These are phyloP conservation scores for Chrysolina americana DNA, from an alignment of 2,888 invertebrate species.

Conservation along the genomic window DNA sequence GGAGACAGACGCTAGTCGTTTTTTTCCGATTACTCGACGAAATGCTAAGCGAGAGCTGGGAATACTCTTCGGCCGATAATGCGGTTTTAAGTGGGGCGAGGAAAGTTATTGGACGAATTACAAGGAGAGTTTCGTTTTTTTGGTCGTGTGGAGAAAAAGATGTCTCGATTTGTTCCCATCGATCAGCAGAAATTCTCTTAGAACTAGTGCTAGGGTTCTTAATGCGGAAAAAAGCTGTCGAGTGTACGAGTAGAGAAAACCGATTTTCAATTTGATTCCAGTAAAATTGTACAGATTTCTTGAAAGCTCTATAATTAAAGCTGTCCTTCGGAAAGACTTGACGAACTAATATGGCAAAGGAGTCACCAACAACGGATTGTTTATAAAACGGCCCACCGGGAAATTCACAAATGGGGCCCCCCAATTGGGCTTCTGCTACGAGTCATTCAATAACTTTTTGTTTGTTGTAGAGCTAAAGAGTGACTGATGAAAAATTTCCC, in stretches of 20 bases:
- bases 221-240: not conserved
- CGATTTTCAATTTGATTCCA: too few relatives aligned
- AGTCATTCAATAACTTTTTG: too few relatives aligned
- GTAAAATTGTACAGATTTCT: too few relatives aligned
- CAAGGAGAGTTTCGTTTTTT: not conserved
- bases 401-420: too few relatives aligned
- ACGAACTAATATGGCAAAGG: too few relatives aligned
- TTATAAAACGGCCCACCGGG: too few relatives aligned
- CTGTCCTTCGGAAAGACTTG: too few relatives aligned
- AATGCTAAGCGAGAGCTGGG: slow-evolving; percentile 36
- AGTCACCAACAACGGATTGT: too few relatives aligned
- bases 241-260: not conserved
- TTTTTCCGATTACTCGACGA: slow-evolving; percentile 48
- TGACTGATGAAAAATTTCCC: too few relatives aligned
- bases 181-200: not conserved
- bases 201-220: not conserved
- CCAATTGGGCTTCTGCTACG: too few relatives aligned
- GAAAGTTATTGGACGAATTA: slow-evolving; percentile 8
- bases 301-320: too few relatives aligned
- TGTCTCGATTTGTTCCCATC: not conserved
- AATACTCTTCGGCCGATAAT: slow-evolving; percentile 39
- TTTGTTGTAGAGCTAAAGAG: too few relatives aligned
- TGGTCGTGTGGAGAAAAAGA: not conserved
- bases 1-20: slow-evolving; percentile 39
- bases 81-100: slow-evolving; percentile 36